phyloP scores from a whole-genome alignment of 2,113 vertebrate genomes.

The Xenopus borealis region DNA sequence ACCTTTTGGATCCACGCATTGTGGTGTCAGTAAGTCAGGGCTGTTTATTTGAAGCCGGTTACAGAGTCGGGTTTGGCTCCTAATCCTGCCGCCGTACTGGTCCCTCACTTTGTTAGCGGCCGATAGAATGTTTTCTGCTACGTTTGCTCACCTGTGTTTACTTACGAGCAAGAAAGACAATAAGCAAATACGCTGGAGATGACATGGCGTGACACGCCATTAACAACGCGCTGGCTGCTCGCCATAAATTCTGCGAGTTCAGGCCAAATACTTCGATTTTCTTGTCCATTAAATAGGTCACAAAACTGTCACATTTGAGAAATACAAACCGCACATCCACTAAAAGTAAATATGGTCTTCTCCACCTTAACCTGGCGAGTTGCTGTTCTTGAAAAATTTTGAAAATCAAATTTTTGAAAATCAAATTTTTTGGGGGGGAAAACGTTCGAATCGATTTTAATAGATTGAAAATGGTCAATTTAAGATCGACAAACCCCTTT shows the following conservation, averaged over 20 bases:
- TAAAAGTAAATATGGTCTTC: too few species aligned
- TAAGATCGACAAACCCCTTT: too few species aligned
- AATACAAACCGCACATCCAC: too few species aligned
- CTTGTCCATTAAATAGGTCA: too few species aligned
- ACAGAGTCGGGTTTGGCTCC: constrained; percentile 21
- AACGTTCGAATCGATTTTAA: too few species aligned
- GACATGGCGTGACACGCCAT: constrained; percentile 28
- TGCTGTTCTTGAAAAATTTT: too few species aligned
- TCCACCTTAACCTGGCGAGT: too few species aligned
- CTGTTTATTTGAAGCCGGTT: constrained; percentile 21
- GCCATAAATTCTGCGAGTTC: constrained; percentile 24
- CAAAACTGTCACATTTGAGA: background rate
- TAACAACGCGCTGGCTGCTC: constrained; percentile 1
- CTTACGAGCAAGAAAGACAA: constrained; percentile 10
- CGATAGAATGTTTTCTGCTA: constrained; percentile 9
- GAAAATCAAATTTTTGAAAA: too few species aligned
- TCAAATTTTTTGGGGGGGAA: too few species aligned
- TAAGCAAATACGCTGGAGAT: constrained; percentile 20
- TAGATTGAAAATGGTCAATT: too few species aligned
- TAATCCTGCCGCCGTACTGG: background rate
- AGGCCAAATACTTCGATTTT: background rate
- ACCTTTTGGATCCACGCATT: constrained; percentile 19
- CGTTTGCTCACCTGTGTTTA: constrained; percentile 34
- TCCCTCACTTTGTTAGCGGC: background rate
- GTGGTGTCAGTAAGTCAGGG: constrained; percentile 10